Evolutionary conservation across 2,888 invertebrate genomes (phyloP).

Genomic region (Imbricaverruca yamaguchii): DNA sequence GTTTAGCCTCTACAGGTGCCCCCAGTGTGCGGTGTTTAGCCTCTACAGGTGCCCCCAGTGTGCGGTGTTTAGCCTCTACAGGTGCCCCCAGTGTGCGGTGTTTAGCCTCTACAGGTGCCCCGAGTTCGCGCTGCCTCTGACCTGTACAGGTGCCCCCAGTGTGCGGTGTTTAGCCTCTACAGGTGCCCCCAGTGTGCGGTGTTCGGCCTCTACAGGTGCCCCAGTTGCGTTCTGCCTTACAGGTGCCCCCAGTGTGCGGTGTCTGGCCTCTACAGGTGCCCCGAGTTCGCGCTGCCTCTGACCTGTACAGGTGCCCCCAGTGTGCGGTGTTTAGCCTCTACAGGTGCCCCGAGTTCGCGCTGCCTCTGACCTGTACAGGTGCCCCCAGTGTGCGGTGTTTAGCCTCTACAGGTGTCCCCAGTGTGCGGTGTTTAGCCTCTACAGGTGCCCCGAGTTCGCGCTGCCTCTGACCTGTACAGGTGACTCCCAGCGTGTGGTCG

Average conservation of each 20-base stretch:
- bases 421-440: too few species aligned
- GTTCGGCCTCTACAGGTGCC: too few species aligned
- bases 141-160: constrained; percentile 42
- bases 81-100: too few species aligned
- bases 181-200: constrained; percentile 35
- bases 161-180: constrained; percentile 32
- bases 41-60: too few species aligned
- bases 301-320: constrained; percentile 37
- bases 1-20: too few species aligned
- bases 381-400: constrained; percentile 36
- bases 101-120: constrained; percentile 39
- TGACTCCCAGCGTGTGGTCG: constrained; percentile 38
- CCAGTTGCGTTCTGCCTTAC: constrained; percentile 30
- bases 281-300: constrained; percentile 36
- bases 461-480: constrained; percentile 40
- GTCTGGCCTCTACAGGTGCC: too few species aligned
- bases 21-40: too few species aligned
- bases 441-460: too few species aligned
- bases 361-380: constrained; percentile 40
- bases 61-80: constrained; percentile 39
- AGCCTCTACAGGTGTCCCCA: too few species aligned
- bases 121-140: constrained; percentile 27
- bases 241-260: too few species aligned
- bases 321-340: constrained; percentile 39
- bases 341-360: too few species aligned